phyloP scores from a whole-genome alignment of 35 echinoderm and acorn worm genomes.

The Chiridota heheva region DNA sequence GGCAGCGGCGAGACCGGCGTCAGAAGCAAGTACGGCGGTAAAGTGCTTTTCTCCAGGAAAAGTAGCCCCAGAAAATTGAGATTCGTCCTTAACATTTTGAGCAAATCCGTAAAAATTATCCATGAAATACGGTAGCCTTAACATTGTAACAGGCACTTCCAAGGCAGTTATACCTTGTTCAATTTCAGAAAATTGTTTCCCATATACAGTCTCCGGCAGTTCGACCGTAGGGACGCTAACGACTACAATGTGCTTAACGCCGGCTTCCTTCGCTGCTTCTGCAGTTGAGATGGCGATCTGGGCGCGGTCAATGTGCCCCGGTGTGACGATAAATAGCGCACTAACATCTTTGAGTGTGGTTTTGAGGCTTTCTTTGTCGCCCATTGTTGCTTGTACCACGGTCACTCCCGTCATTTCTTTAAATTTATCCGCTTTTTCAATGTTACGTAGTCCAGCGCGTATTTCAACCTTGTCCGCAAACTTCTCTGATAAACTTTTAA shows the following conservation, averaged over 20 bases:
- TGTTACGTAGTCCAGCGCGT: constrained; percentile 35
- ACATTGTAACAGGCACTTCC: constrained; percentile 28
- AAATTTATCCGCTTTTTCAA: constrained; percentile 23
- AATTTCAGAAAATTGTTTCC: constrained; percentile 37
- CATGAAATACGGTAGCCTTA: constrained; percentile 32
- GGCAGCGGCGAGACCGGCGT: constrained; percentile 7
- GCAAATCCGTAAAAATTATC: constrained; percentile 18
- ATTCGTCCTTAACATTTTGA: constrained; percentile 4
- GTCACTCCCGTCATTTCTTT: constrained; percentile 34
- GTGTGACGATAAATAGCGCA: constrained; percentile 25
- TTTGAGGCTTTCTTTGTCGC: constrained; percentile 24
- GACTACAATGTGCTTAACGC: constrained; percentile 35
- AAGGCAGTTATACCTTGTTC: not conserved
- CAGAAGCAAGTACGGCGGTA: no score
- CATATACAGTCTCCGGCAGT: constrained; percentile 20
- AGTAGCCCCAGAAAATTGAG: constrained; percentile 15
- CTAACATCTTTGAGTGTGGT: constrained; percentile 26
- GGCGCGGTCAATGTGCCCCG: constrained; percentile 23
- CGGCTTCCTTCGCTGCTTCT: constrained; percentile 41
- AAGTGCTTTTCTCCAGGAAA: no score
- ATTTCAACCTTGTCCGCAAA: constrained; percentile 45
- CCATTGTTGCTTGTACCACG: constrained; percentile 37
- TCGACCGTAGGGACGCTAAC: constrained; percentile 15
- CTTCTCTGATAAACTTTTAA: constrained; percentile 29
- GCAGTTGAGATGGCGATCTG: constrained; percentile 6